phyloP scores from a whole-genome alignment of 2,797 vertebrate species.

The Oophaga sylvatica region DNA sequence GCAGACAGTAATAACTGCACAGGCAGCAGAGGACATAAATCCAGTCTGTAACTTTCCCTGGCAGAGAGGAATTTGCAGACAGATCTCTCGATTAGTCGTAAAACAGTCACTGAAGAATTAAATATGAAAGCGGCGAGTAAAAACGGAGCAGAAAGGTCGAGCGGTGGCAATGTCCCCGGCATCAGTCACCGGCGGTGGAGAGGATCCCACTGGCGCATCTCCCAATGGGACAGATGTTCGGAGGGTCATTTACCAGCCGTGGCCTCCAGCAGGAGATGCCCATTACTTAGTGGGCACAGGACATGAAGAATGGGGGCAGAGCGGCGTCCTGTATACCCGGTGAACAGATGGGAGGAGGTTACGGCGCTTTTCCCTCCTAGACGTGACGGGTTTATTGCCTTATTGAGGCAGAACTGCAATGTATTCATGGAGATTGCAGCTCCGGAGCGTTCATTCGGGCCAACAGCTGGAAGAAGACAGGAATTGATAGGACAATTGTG shows the following conservation, averaged over 20 bases:
- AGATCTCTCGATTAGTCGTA: background rate
- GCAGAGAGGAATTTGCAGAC: conserved; percentile 24
- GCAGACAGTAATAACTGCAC: conserved; percentile 21
- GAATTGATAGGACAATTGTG: conserved; percentile 39
- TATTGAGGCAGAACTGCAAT: conserved; percentile 44
- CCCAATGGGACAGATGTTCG: conserved; percentile 3
- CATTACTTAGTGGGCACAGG: background rate
- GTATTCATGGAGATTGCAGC: conserved; percentile 42
- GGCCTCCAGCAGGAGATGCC: conserved; percentile 7
- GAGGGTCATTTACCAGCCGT: no score
- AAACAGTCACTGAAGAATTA: conserved; percentile 26
- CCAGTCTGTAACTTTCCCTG: background rate
- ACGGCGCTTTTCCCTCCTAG: conserved; percentile 29
- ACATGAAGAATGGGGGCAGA: background rate
- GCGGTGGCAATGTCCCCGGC: background rate
- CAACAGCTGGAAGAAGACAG: conserved; percentile 52
- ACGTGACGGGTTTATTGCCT: conserved; percentile 36
- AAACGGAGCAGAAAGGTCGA: background rate
- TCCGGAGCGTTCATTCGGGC: conserved; percentile 29
- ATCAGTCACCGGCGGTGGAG: background rate
- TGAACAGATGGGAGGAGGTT: conserved; percentile 44
- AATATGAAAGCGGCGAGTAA: background rate
- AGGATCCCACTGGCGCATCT: background rate
- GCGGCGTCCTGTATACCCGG: background rate
- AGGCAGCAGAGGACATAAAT: conserved; percentile 45